Evolutionary conservation across 1,140 invertebrate genomes (phyloP), one percentile per base, ranked within the genome.

Genomic region (Aethina tumida): DNA sequence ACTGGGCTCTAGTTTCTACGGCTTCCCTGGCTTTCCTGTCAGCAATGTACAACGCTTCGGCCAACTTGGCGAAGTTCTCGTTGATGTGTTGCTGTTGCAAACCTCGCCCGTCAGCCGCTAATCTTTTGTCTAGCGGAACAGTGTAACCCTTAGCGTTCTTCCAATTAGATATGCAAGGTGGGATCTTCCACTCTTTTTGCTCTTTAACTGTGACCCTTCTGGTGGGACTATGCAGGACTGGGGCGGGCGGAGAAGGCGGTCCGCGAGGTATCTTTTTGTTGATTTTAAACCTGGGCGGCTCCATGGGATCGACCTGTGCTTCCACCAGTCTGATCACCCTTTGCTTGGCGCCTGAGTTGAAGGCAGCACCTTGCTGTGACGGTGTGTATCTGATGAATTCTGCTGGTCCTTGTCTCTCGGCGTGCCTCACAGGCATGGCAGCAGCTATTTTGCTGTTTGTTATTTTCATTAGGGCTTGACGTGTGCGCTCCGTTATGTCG

Each of bases 121-220:
- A 67, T 51, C 97, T 79, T 68, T 99, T 99, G 63, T 99, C 96
- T 41, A 99, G 65, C 0, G 96, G 96, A 56, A 99, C 97, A 0
- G 96, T 99, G 67, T 97, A 99, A 56, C 92, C 90, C 74, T 92
- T 97, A 2, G 94, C 88, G 62, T 99, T 99, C 65, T 99, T 99
- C 96, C 96, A 99, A 58, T 99, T 99, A 8, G 91, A 96, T 45
- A 99, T 97, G 58, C 96, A 99, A 0, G 97, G 97, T 10, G 97
- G 97, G 51, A 99, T 97, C 67, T 98, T 98, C 97, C 97, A 99
- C 64, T 99, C 95, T 45, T 96, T 86, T 60, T 99, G 96, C 62
- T 99, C 96, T 63, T 97, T 97, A n/a, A 51, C 35, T 24, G 0
- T 95, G 0, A 96, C 88, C 63, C 98, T 90, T 39, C 96, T 74